Conservation (phyloP, 2,797 vertebrate species). For the Acanthiza pusilla region DNA sequence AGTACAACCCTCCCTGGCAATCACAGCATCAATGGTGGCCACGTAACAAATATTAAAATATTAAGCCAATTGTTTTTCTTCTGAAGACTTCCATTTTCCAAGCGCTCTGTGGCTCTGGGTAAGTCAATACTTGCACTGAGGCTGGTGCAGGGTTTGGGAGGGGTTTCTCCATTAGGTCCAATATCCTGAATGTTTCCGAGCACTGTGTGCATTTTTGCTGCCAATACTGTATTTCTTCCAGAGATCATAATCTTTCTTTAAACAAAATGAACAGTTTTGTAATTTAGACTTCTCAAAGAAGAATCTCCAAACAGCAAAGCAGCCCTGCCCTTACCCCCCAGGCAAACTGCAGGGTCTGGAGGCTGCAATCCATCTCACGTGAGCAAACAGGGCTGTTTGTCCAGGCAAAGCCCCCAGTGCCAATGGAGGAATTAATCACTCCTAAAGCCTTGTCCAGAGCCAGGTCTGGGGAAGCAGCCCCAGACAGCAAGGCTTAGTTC, state of each 20-base stretch:
- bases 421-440: not conserved
- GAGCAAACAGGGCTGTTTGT: not conserved
- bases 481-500: not conserved
- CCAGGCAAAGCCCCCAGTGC: not conserved
- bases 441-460: not conserved
- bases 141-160: not conserved
- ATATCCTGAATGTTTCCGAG: rapidly evolving
- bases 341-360: not conserved
- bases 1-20: not conserved
- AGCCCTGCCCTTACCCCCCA: not conserved
- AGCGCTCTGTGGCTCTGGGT: constrained; percentile 43
- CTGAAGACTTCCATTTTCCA: constrained; percentile 27
- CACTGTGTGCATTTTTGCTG: not conserved
- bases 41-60: not conserved
- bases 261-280: not conserved
- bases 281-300: constrained; percentile 1
- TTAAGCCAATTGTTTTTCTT: constrained; percentile 39
- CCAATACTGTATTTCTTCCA: not conserved
- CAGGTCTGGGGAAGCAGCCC: not conserved
- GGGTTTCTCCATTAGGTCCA: not conserved
- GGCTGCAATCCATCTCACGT: not conserved
- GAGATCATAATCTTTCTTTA: constrained; percentile 39
- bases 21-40: constrained; percentile 9
- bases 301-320: not conserved
- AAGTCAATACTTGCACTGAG: not conserved